Evolutionary conservation across 35 echinoderm and acorn worm genomes (phyloP).

Genomic region (Holothuria glaberrima): DNA sequence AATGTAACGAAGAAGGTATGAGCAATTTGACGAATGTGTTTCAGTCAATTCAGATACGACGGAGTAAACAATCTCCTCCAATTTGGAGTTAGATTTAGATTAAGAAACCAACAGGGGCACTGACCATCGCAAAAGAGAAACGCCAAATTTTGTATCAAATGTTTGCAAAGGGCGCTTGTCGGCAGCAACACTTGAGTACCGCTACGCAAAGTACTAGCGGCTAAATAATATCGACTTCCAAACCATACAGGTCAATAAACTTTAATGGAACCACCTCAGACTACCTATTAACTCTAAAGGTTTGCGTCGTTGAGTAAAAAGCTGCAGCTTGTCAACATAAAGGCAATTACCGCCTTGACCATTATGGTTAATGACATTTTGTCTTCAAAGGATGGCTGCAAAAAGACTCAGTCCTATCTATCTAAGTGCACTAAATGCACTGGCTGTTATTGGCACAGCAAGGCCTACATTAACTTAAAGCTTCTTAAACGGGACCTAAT

Average conservation of each 20-base stretch:
- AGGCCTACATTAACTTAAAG: background rate
- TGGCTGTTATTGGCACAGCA: background rate
- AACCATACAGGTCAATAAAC: conserved; percentile 16
- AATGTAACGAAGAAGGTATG: too few relatives aligned
- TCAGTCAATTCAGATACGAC: background rate
- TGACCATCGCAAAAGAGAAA: background rate
- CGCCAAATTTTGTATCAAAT: background rate
- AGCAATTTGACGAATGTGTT: background rate
- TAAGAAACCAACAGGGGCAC: background rate
- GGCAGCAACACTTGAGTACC: background rate
- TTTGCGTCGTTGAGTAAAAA: background rate
- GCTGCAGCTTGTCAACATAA: background rate
- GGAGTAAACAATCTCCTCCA: background rate
- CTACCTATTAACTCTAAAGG: background rate
- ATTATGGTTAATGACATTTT: background rate
- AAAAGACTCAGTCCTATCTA: background rate
- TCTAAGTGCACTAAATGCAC: background rate
- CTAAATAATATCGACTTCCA: background rate
- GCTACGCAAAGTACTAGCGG: background rate
- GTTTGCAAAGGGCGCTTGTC: background rate
- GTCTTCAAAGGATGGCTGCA: background rate
- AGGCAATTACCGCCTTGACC: background rate
- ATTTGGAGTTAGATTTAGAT: background rate
- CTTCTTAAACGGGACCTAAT: conserved; percentile 6
- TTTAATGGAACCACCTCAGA: background rate